Evolutionary conservation across 2,888 invertebrate species (phyloP).

Genomic region (Caenorhabditis sinica): DNA sequence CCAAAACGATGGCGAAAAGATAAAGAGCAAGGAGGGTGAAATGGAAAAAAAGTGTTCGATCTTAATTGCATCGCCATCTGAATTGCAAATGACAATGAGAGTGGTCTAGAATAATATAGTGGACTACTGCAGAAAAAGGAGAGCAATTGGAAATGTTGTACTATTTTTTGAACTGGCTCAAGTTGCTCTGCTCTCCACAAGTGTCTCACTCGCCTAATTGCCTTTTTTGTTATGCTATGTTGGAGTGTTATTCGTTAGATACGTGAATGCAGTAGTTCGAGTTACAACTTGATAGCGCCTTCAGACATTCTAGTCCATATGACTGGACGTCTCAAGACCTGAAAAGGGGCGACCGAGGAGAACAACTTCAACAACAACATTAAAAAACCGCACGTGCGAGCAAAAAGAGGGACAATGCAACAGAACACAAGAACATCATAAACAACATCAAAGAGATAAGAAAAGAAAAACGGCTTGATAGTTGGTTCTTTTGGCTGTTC

Average conservation of each 20-base stretch:
- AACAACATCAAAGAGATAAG: constrained; percentile 18
- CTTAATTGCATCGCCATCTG: background rate
- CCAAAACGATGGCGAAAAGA: constrained; percentile 11
- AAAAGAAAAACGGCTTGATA: background rate
- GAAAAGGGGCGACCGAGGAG: constrained; percentile 41
- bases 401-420: constrained; percentile 10
- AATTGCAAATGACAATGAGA: constrained; percentile 9
- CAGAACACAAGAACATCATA: constrained; percentile 43
- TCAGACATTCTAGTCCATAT: constrained; percentile 47
- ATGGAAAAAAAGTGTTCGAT: constrained; percentile 3
- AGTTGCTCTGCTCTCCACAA: background rate
- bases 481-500: constrained; percentile 27
- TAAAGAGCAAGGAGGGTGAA: background rate
- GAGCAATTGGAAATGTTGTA: constrained; percentile 11
- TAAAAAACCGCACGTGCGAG: constrained; percentile 41
- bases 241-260: constrained; percentile 34
- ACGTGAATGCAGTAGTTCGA: constrained; percentile 18
- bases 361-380: constrained; percentile 52
- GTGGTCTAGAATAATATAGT: background rate
- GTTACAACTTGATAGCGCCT: constrained; percentile 48
- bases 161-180: constrained; percentile 25
- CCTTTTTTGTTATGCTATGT: constrained; percentile 55
- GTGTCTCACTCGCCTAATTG: constrained; percentile 37
- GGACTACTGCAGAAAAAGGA: background rate
- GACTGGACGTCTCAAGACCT: constrained; percentile 39